Evolutionary conservation across 2,888 invertebrate genomes (phyloP).

Genomic region (Cantharis rustica): DNA sequence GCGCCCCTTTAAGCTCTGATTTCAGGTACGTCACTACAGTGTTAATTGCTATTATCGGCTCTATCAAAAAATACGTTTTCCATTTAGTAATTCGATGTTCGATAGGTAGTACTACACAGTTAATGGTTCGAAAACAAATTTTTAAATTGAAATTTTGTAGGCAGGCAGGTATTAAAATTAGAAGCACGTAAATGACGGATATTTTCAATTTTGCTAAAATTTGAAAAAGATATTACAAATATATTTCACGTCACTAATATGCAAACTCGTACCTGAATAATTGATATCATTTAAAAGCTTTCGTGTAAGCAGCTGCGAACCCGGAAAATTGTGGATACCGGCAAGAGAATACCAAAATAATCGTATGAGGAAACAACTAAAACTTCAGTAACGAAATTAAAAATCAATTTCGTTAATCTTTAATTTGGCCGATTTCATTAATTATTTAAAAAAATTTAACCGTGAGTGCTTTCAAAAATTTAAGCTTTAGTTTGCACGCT

Average conservation of each 20-base stretch:
- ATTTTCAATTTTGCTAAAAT: conserved; percentile 35
- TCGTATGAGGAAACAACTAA: conserved; percentile 1
- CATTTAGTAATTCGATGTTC: background rate
- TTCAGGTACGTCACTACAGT: background rate
- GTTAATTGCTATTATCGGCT: background rate
- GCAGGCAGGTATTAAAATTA: background rate
- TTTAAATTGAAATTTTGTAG: background rate
- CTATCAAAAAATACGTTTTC: background rate
- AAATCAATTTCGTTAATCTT: background rate
- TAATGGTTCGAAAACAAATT: background rate
- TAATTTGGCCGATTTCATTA: background rate
- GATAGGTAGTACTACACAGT: background rate
- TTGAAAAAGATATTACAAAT: conserved; percentile 26
- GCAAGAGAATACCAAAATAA: conserved; percentile 11
- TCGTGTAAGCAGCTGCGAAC: conserved; percentile 33
- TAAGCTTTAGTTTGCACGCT: background rate
- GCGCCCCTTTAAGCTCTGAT: background rate
- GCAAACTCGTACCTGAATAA: conserved; percentile 38
- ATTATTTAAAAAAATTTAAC: background rate
- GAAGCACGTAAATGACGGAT: conserved; percentile 24
- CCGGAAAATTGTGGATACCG: conserved; percentile 13
- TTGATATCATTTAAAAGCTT: conserved; percentile 42
- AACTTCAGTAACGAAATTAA: background rate
- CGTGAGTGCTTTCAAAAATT: background rate
- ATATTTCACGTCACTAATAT: conserved; percentile 36